phyloP scores from a whole-genome alignment of 2,113 vertebrate species.

The Bos indicus region DNA sequence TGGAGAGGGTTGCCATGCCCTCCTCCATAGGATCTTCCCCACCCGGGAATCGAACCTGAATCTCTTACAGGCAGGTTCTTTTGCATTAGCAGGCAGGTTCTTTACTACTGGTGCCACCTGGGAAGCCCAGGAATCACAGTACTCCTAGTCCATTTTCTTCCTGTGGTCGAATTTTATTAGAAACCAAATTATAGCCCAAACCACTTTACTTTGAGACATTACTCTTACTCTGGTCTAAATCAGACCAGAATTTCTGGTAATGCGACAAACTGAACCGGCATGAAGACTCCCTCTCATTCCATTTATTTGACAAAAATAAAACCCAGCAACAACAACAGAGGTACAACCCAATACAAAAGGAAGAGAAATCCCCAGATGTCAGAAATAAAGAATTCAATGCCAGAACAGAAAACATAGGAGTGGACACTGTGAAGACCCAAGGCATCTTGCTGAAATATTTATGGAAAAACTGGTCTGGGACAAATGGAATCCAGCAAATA shows the following conservation, averaged over 20 bases:
- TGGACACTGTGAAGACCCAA: background rate
- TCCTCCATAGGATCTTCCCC: background rate
- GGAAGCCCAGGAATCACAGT: background rate
- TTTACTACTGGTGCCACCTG: background rate
- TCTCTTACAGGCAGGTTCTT: background rate
- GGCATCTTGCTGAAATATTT: background rate
- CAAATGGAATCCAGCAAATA: background rate
- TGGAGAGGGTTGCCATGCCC: background rate
- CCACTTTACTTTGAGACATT: background rate
- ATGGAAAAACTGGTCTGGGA: background rate
- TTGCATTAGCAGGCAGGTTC: background rate
- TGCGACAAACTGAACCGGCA: background rate
- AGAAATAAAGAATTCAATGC: background rate
- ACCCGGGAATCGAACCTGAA: background rate
- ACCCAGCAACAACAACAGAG: background rate
- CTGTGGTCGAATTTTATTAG: background rate
- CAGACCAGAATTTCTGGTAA: background rate
- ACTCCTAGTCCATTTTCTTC: background rate
- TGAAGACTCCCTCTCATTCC: background rate
- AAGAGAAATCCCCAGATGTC: background rate
- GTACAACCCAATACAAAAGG: background rate
- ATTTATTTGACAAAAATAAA: background rate
- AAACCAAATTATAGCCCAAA: background rate
- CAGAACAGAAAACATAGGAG: background rate
- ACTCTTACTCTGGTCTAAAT: background rate